A percentile compares a stretch with the other conserved stretches of the same genome.
phyloP scores from a whole-genome alignment of 2,888 invertebrate species.

The Hipparchia semele region DNA sequence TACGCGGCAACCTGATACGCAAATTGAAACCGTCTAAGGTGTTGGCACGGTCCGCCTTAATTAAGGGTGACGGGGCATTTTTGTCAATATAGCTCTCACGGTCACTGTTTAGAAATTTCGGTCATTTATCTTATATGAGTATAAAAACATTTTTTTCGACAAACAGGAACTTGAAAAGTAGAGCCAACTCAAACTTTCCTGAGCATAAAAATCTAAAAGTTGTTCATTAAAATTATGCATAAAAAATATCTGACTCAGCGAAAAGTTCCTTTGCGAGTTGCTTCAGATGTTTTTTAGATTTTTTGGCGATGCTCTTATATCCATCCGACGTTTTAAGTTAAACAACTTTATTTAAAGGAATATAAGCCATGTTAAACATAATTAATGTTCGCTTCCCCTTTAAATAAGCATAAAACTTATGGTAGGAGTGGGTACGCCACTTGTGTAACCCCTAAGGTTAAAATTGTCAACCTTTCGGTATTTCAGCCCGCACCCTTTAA shows the following conservation, averaged over 20 bases:
- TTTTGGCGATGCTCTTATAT: no score
- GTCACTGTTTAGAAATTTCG: constrained; percentile 13
- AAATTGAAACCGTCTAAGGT: constrained; percentile 24
- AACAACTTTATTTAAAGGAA: no score
- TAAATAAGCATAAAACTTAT: no score
- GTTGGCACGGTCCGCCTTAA: constrained; percentile 19
- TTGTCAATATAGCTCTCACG: not conserved
- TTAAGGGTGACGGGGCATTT: constrained; percentile 16
- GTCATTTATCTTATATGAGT: constrained; percentile 5
- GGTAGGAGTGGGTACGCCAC: no score
- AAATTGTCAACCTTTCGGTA: no score
- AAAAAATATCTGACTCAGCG: not conserved
- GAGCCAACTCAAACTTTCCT: not conserved
- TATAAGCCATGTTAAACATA: no score
- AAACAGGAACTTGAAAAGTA: constrained; percentile 1
- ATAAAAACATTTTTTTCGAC: constrained; percentile 8
- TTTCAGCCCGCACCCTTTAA: no score
- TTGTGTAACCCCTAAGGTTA: no score
- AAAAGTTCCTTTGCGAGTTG: not conserved
- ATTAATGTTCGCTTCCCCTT: no score
- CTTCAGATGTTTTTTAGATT: no score
- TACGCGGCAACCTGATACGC: constrained; percentile 41
- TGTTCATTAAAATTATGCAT: not conserved
- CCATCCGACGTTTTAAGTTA: no score
- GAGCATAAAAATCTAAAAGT: not conserved